Base-by-base conservation (phyloP, 1,140 invertebrate species). In the Meloidogyne exigua region DNA sequence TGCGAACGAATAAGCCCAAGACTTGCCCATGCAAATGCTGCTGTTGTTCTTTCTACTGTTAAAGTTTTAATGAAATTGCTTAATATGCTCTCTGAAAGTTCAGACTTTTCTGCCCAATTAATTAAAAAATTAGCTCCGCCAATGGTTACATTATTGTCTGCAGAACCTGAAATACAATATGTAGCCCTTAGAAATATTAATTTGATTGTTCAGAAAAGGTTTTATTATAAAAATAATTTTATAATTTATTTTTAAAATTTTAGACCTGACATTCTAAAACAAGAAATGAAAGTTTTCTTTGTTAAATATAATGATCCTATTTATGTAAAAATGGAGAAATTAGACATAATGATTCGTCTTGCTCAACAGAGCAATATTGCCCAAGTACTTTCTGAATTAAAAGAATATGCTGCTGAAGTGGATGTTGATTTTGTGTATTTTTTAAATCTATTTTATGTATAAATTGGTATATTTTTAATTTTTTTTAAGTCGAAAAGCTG, bases 211-310 rank as follows among this genome's bases (percentile, higher is more conserved):
- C 97, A 99, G 88, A 99, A 99, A 88, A 91, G 89, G 90, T 90
- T 74, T 36, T 15, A 21, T 4, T 7, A 21, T n/a, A 12, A 62
- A 26, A 15, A n/a, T 28, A 10, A n/a, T n/a, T n/a, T 57, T 57
- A 39, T 39, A 9, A 4, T 72, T 21, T 2, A 25, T 64, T 13
- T 13, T 67, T 71, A 68, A 26, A 79, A 63, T 83, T 67, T 42
- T 79, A 90, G 96, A 72, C 94, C 95, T 0, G 96, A 99, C 79
- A 98, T 99, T 80, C 88, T 99, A n/a, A 99, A 99, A 88, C 95
- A 99, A 85, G 97, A 99, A 89, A 99, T 99, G 96, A 99, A 99
- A 90, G 96, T 95, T 36, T 99, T 99, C 89, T 99, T 99, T 88
- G 97, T 99, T 18, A 99, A 99, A 86, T 99, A 99, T 89, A 99